These are phyloP conservation scores for Catharus minimus DNA, from an alignment of 2,113 vertebrate species.

Conservation along the genomic window DNA sequence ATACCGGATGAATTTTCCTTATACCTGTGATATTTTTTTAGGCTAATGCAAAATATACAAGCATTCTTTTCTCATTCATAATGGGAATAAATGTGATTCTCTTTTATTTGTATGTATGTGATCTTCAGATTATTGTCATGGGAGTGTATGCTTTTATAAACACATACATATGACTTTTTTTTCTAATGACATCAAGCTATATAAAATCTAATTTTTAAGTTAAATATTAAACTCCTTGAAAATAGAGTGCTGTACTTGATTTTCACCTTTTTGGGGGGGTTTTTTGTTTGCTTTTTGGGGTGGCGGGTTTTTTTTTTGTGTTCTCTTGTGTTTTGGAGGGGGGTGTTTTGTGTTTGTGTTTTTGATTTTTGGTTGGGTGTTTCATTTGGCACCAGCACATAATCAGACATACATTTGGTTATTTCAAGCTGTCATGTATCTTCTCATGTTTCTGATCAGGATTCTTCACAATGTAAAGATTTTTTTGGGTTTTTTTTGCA, in stretches of 20 bases:
- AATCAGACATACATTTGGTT: background rate
- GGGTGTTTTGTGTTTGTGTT: background rate
- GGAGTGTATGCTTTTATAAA: background rate
- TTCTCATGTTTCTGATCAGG: constrained; percentile 21
- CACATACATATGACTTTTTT: background rate
- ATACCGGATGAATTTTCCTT: background rate
- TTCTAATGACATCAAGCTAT: background rate
- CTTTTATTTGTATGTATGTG: background rate
- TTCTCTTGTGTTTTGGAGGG: background rate
- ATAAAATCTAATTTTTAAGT: background rate
- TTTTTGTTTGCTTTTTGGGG: background rate
- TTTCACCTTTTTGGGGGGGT: background rate
- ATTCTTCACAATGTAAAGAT: constrained; percentile 11
- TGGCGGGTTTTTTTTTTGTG: background rate
- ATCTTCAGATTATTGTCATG: background rate
- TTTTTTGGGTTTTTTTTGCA: background rate
- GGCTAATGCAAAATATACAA: background rate
- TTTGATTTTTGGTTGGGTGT: background rate
- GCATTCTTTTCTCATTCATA: background rate
- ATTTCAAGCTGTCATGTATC: background rate
- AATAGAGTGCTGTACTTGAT: background rate
- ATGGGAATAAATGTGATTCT: background rate
- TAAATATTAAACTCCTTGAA: background rate
- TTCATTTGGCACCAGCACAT: background rate
- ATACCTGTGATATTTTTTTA: background rate